Evolutionary conservation across 1,140 invertebrate genomes (phyloP), one percentile per base, ranked within the genome.

Genomic region (Drosophila quadrilineata): DNA sequence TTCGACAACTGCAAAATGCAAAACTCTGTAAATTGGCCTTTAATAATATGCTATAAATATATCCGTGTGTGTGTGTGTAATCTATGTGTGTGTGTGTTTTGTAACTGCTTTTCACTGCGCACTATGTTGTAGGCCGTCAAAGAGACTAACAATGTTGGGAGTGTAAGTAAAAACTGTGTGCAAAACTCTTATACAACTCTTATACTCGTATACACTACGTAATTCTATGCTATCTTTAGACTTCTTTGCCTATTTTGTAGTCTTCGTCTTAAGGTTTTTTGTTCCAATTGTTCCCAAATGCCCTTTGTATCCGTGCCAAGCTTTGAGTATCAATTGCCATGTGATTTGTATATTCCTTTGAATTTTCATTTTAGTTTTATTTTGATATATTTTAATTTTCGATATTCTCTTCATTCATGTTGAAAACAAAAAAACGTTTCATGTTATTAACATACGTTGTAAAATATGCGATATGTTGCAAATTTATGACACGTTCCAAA

Each of bases 101-200:
- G 26, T 58, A 62, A 50, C 46, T 64, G 53, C 77, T 82, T 82
- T 66, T 65, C 76, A 76, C 73, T 75, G 72, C 82, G 59, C 80
- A 80, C 80, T 76, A n/a, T n/a, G n/a, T n/a, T 45, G 28, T 72
- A 90, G 90, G 87, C 90, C 80, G 90, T 90, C 70, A 90, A 90
- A 89, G 89, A 90, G 38, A 87, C 90, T 72, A 87, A 82, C 72
- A 89, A 84, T 65, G 89, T 84, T 71, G 87, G 88, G 73, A 90
- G 89, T 90, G 90, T 90, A 90, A 90, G 90, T 90, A 90, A 84
- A 52, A 52, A 72, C 57, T 75, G 56, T 75, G 60, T 65, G 66
- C 58, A 50, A 75, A n/a, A n/a, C n/a, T n/a, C n/a, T n/a, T n/a
- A n/a, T n/a, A n/a, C n/a, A n/a, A n/a, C n/a, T n/a, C n/a, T n/a